phyloP scores from a whole-genome alignment of 2,113 vertebrate species.

The Phalacrocorax brasilianus region DNA sequence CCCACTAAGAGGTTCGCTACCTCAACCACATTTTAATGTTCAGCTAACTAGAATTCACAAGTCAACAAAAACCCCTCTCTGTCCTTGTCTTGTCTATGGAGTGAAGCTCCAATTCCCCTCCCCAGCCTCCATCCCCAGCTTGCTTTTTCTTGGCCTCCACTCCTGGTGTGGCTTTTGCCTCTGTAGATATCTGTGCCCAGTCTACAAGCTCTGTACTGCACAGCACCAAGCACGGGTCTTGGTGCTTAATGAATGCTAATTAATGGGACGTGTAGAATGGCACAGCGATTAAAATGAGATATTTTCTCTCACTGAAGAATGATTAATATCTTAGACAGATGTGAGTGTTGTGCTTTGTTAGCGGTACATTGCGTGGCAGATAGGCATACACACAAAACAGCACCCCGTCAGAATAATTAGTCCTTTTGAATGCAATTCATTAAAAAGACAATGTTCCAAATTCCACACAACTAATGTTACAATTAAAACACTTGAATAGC shows the following conservation, averaged over 20 bases:
- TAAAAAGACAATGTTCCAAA: conserved; percentile 33
- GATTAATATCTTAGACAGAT: conserved; percentile 43
- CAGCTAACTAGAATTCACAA: not conserved
- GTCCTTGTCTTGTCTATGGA: not conserved
- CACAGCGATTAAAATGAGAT: not conserved
- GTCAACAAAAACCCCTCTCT: not conserved
- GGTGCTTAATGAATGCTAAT: not conserved
- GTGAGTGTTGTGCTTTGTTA: conserved; percentile 26
- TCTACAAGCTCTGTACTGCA: not conserved
- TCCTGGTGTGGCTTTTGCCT: not conserved
- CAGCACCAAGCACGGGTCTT: not conserved
- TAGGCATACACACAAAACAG: conserved; percentile 1
- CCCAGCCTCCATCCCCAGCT: not conserved
- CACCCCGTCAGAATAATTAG: not conserved
- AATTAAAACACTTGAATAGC: conserved; percentile 14
- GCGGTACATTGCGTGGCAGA: not conserved
- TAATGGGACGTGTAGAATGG: not conserved
- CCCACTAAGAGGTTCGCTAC: not conserved
- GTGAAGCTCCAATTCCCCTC: not conserved
- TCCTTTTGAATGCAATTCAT: not conserved
- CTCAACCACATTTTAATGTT: not conserved
- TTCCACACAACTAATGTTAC: not conserved
- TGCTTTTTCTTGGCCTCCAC: not conserved
- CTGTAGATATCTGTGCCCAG: no score
- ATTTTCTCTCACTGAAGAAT: conserved; percentile 23